phyloP scores from a whole-genome alignment of 2,888 invertebrate species.

The Ecliptopera silaceata region DNA sequence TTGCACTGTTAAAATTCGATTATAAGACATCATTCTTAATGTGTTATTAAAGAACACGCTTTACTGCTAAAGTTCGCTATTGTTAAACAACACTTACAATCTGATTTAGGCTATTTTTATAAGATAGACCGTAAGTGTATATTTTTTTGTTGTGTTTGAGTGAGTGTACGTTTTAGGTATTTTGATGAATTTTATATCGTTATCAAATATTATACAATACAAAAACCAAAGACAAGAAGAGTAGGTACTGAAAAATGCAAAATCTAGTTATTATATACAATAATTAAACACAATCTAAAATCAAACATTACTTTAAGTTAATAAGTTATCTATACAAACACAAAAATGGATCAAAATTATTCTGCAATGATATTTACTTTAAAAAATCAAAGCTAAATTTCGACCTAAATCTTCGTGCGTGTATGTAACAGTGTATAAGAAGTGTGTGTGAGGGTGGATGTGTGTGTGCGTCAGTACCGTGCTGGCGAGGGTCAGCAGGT shows the following conservation, averaged over 20 bases:
- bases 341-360: background rate
- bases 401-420: conserved; percentile 9
- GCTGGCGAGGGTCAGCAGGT: conserved; percentile 65
- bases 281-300: background rate
- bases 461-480: conserved; percentile 72
- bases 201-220: background rate
- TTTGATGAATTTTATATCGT: background rate
- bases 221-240: background rate
- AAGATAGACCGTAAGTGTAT: too few relatives aligned
- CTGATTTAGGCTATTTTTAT: too few relatives aligned
- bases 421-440: conserved; percentile 26
- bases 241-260: background rate
- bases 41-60: too few relatives aligned
- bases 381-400: conserved; percentile 3
- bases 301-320: background rate
- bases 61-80: too few relatives aligned
- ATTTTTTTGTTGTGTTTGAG: conserved; percentile 25
- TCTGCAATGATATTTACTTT: background rate
- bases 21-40: too few relatives aligned
- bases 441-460: conserved; percentile 40
- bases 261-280: background rate
- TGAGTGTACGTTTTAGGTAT: conserved; percentile 19
- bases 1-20: too few relatives aligned
- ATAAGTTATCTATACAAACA: conserved; percentile 1
- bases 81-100: too few relatives aligned